Percentiles rank a stretch among this genome's conserved stretches.
These are phyloP conservation scores for Coregonus clupeaformis DNA, from an alignment of 2,113 vertebrate genomes.

Conservation along the genomic window DNA sequence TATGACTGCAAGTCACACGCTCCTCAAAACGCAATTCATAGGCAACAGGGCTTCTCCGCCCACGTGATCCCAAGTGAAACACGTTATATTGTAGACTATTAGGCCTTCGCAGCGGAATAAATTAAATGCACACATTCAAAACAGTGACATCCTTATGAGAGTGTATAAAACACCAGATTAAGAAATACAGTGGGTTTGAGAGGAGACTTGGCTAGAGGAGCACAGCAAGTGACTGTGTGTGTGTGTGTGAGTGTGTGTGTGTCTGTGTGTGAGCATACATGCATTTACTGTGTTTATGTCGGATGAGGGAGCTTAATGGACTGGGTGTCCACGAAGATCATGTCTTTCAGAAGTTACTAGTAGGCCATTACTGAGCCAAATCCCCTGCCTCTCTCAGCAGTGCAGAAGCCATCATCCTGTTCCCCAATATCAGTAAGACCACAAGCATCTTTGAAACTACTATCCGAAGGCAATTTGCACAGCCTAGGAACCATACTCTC, in stretches of 20 bases:
- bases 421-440: background rate
- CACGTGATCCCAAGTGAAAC: too few relatives aligned
- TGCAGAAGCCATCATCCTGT: too few relatives aligned
- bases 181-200: background rate
- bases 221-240: background rate
- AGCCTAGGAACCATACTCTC: background rate
- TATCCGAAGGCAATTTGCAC: background rate
- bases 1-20: background rate
- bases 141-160: background rate
- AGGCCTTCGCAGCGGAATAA: background rate
- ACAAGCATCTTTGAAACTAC: background rate
- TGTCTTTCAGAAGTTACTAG: too few relatives aligned
- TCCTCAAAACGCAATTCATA: background rate
- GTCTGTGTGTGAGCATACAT: background rate
- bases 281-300: background rate
- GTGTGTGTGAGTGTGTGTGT: background rate
- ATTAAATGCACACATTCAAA: background rate
- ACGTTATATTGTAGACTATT: too few relatives aligned
- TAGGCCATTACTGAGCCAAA: too few relatives aligned
- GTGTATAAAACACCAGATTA: too few relatives aligned
- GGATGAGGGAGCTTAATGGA: background rate
- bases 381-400: too few relatives aligned
- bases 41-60: too few relatives aligned
- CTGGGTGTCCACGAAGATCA: too few relatives aligned
- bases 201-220: background rate